A percentile compares a stretch with the other conserved stretches of the same genome.
Evolutionary conservation across 2,888 invertebrate genomes (phyloP).

Genomic region (Margaritifera margaritifera): DNA sequence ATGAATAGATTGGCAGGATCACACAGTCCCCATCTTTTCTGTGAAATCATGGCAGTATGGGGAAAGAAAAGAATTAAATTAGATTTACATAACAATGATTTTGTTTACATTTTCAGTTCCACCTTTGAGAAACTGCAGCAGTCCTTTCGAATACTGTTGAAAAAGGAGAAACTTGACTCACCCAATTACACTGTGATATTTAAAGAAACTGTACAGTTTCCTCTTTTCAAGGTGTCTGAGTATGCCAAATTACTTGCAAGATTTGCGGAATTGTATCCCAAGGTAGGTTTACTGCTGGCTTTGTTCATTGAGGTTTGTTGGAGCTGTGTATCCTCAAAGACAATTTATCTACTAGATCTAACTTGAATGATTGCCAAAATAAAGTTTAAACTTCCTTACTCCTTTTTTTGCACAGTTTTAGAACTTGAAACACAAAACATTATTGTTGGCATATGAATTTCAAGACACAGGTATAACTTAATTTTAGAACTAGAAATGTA

Average conservation of each 20-base stretch:
- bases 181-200: conserved; percentile 48
- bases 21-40: background rate
- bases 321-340: too few species aligned
- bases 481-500: too few species aligned
- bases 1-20: background rate
- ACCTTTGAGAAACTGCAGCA: conserved; percentile 60
- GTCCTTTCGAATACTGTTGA: conserved; percentile 39
- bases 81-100: background rate
- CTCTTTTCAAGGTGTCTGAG: conserved; percentile 54
- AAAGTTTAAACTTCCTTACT: too few species aligned
- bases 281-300: background rate
- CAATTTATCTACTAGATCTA: too few species aligned
- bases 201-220: conserved; percentile 61
- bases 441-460: too few species aligned
- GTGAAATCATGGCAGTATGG: too few species aligned
- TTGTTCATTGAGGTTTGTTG: too few species aligned
- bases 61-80: too few species aligned
- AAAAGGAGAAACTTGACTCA: conserved; percentile 38
- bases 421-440: too few species aligned
- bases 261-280: conserved; percentile 10
- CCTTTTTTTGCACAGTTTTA: too few species aligned
- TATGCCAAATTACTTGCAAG: background rate
- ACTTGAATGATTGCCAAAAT: too few species aligned
- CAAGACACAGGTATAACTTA: too few species aligned
- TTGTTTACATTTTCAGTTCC: conserved; percentile 41